phyloP scores from a whole-genome alignment of 1,140 invertebrate genomes.

The Bursaphelenchus mucronatus region DNA sequence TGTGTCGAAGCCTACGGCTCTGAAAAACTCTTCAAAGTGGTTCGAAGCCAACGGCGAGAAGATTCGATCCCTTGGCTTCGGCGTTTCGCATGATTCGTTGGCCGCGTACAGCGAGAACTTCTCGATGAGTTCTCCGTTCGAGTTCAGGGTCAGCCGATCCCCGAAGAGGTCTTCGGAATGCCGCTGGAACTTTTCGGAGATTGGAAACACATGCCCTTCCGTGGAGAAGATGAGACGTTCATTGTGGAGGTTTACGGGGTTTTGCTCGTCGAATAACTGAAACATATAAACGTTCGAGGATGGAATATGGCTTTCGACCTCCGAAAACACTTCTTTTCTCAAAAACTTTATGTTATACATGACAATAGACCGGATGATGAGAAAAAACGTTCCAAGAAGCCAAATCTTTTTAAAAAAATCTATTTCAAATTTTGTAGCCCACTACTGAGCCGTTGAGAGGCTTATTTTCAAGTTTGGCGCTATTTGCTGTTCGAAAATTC shows the following conservation, averaged over 20 bases:
- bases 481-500: too few relatives aligned
- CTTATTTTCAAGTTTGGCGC: too few relatives aligned
- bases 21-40: conserved; percentile 26
- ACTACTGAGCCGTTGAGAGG: too few relatives aligned
- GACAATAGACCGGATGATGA: background rate
- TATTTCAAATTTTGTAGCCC: conserved; percentile 3
- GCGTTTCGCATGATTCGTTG: conserved; percentile 26
- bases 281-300: conserved; percentile 43
- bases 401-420: background rate
- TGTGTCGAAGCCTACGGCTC: conserved; percentile 15
- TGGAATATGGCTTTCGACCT: background rate
- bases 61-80: conserved; percentile 10
- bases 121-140: conserved; percentile 3
- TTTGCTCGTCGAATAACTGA: conserved; percentile 70
- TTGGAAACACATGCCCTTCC: conserved; percentile 70
- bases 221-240: conserved; percentile 69
- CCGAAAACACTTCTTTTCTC: background rate
- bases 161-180: conserved; percentile 17
- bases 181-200: conserved; percentile 63
- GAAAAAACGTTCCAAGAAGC: background rate
- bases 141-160: background rate
- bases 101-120: background rate
- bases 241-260: conserved; percentile 68
- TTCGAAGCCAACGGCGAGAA: conserved; percentile 11
- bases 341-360: background rate